Evolutionary conservation across 2,797 vertebrate species (phyloP), one percentile per base, ranked within the genome.

Genomic region (Anisognathus igniventris): DNA sequence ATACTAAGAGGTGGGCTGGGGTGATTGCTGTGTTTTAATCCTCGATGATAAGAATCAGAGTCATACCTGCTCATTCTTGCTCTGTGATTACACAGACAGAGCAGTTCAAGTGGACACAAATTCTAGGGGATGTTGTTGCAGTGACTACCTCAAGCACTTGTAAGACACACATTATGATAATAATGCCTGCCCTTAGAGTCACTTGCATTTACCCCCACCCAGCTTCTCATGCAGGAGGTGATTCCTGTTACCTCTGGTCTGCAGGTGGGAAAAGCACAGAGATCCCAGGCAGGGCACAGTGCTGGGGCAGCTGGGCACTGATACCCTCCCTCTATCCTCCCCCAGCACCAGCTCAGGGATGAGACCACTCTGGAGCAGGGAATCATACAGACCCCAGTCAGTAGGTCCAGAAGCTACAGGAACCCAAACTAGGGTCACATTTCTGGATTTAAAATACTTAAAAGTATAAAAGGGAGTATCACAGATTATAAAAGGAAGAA

Each of bases 1-100:
- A 93, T 96, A 86, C 95, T 97, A 97, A 97, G 97, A 96, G 95
- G 95, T 92, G 96, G 97, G 95, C 96, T 93, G 96, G 91, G 94
- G 96, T 68, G 91, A 94, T 71, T 92, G 92, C 54, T 25, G 88
- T 62, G 93, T 96, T 95, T 94, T 94, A 91, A 95, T 96, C 91
- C 92, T 87, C 16, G 56, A 76, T 62, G 97, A 96, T 96, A 97
- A 95, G 95, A 96, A 96, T 97, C 96, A 97, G 85, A 97, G 92
- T 97, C 92, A 35, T 80, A 92, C 88, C 92, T 84, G 82, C 91
- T 72, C 77, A 47, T 97, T 96, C 96, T 96, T 97, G 95, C 90
- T 96, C 97, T 72, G 92, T 91, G 86, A 94, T 94, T 96, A 95
- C 87, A 92, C 78, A 92, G 72, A 88, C 58, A 39, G 85, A 95